Conservation (phyloP, 2,113 vertebrate genomes). For the Thymallus thymallus region DNA sequence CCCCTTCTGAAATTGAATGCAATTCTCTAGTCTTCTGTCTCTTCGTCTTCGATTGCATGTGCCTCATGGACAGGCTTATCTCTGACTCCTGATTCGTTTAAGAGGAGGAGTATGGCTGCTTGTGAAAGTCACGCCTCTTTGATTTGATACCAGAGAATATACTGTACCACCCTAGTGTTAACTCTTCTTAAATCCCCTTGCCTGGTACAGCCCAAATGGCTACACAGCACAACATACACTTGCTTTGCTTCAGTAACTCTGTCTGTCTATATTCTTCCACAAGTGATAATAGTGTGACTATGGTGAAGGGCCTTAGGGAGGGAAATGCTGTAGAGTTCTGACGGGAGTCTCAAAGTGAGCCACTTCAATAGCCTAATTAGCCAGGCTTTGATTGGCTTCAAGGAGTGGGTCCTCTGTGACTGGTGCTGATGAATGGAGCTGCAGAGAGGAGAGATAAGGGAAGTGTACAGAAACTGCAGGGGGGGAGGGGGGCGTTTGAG, state of each 20-base stretch:
- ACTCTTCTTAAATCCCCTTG: not conserved
- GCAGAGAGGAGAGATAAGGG: not conserved
- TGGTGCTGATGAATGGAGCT: conserved; percentile 1
- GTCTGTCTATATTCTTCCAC: no score
- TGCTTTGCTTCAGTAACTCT: not conserved
- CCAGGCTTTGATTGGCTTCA: conserved; percentile 10
- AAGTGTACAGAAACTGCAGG: not conserved
- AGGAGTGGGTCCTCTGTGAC: not conserved
- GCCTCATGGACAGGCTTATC: not conserved
- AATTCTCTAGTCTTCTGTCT: not conserved
- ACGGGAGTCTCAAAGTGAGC: not conserved
- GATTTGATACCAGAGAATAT: not conserved
- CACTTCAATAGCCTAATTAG: conserved; percentile 12
- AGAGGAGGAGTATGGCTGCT: not conserved
- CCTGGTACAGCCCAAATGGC: not conserved
- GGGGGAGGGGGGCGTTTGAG: not conserved
- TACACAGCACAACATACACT: not conserved
- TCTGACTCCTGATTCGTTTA: not conserved
- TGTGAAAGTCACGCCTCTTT: not conserved
- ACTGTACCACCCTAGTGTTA: not conserved
- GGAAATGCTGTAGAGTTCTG: not conserved
- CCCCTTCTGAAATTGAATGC: not conserved
- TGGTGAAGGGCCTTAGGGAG: not conserved
- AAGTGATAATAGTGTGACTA: conserved; percentile 5
- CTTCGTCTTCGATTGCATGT: not conserved